Evolutionary conservation across 2,888 invertebrate genomes (phyloP), one percentile per base, ranked within the genome.

Genomic region (Cristatella mucedo): DNA sequence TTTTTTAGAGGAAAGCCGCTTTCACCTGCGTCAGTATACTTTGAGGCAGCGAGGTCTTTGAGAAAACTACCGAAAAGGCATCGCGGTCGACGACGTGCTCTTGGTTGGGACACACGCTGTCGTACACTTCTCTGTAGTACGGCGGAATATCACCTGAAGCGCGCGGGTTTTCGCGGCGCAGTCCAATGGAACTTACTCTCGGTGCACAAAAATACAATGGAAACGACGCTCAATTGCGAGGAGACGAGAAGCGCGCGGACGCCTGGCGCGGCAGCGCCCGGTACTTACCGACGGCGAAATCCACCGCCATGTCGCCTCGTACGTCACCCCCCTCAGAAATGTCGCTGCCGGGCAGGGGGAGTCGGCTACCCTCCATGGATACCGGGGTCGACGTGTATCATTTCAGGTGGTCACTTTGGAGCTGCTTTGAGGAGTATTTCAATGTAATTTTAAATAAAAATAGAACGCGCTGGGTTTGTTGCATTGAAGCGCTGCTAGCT

Each of bases 61-160:
- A 11, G 15, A 66, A 49, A 33, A 66, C 48, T 42, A 59, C 55
- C 3, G 62, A 49, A 49, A 66, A 65, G 47, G 63, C 51, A 46
- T 66, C 64, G 45, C 60, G 54, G 46, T 66, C 64, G 30, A 66
- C 61, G n/a, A n/a, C 15, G 47, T 57, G 56, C 47, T 65, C 64
- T 49, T 63, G 59, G 46, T 61, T 59, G 11, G 66, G 63, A 41
- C 63, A 65, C 21, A 66, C 51, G 36, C 65, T 63, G 33, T 65
- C 62, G 41, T 66, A 64, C 22, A 66, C 55, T 48, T 66, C 66
- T 36, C 65, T 47, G 45, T 66, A 66, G 44, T 59, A 57, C 7
- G 61, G 53, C 16, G 66, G 66, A 9, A 66, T 60, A 34, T 61
- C 55, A 42, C 66, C 66, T 66, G 50, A 33, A 52, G 51, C 26